Conservation (phyloP, 2,797 vertebrate species). For the Coendou prehensilis region DNA sequence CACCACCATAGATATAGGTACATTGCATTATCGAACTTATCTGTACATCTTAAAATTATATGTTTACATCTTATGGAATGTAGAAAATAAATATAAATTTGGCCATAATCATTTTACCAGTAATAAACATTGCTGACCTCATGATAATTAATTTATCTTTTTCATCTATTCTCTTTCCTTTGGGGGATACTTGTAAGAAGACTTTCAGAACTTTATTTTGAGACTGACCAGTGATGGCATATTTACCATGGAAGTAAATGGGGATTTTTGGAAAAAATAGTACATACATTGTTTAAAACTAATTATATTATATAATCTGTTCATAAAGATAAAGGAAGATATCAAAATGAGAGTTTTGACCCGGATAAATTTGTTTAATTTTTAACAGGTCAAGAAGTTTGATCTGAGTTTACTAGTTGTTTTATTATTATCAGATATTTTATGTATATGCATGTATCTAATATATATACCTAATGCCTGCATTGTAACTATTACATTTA, state of each 20-base stretch:
- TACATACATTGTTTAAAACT: not conserved
- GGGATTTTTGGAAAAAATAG: not conserved
- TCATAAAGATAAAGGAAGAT: not conserved
- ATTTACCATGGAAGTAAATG: not conserved
- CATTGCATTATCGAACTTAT: not conserved
- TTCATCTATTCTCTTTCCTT: not conserved
- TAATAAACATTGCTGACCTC: not conserved
- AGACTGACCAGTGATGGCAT: not conserved
- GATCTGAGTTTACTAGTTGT: not conserved
- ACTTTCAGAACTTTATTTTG: constrained; percentile 3
- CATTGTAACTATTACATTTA: not conserved
- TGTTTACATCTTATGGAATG: not conserved
- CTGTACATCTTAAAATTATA: not conserved
- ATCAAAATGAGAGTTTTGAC: not conserved
- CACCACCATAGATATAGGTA: not conserved
- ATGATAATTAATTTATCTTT: not conserved
- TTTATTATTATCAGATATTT: not conserved
- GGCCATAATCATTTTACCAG: not conserved
- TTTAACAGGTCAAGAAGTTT: not conserved
- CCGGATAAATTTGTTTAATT: not conserved
- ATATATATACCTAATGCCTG: not conserved
- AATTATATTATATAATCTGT: not conserved
- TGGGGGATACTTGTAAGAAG: not conserved
- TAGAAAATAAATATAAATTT: not conserved
- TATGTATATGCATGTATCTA: not conserved